Conservation (phyloP, 1,140 invertebrate species). For the Cheumatopsyche charites region DNA sequence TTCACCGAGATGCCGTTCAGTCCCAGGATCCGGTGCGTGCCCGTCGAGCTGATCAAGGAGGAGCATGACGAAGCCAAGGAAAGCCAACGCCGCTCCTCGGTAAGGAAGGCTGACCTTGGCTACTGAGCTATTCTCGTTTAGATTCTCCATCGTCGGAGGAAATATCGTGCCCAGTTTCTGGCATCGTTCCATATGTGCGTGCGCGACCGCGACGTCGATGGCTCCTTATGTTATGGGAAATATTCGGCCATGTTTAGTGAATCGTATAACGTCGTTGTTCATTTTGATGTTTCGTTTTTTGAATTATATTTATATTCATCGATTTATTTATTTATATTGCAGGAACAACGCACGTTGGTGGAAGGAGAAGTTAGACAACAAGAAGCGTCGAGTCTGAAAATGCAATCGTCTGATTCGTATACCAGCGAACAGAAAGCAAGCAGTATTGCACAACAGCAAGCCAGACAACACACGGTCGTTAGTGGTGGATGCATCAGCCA, state of each 20-base stretch:
- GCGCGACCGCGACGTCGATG: too few relatives aligned
- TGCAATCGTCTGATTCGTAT: slow-evolving; percentile 84
- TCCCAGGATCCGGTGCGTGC: slow-evolving; percentile 41
- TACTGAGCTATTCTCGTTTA: neutral
- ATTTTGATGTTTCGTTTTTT: too few relatives aligned
- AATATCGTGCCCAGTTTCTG: too few relatives aligned
- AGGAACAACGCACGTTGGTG: slow-evolving; percentile 72
- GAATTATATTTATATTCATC: too few relatives aligned
- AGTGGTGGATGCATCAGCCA: slow-evolving; percentile 81
- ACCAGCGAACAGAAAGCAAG: slow-evolving; percentile 81
- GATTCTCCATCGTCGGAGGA: too few relatives aligned
- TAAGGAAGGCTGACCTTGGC: neutral
- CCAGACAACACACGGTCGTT: slow-evolving; percentile 79
- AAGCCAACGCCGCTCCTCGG: neutral
- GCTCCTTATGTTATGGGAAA: too few relatives aligned
- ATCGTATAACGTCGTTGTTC: too few relatives aligned
- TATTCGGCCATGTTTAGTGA: too few relatives aligned
- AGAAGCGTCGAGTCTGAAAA: slow-evolving; percentile 79
- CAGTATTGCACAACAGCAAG: slow-evolving; percentile 77
- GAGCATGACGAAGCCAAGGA: neutral
- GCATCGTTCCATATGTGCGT: too few relatives aligned
- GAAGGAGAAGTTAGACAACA: slow-evolving; percentile 82
- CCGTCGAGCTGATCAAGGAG: slow-evolving; percentile 33
- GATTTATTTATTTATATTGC: too few relatives aligned
- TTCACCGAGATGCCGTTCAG: slow-evolving; percentile 28